Base-by-base conservation (phyloP, 2,888 invertebrate genomes). In the Folsomia manolachei region DNA sequence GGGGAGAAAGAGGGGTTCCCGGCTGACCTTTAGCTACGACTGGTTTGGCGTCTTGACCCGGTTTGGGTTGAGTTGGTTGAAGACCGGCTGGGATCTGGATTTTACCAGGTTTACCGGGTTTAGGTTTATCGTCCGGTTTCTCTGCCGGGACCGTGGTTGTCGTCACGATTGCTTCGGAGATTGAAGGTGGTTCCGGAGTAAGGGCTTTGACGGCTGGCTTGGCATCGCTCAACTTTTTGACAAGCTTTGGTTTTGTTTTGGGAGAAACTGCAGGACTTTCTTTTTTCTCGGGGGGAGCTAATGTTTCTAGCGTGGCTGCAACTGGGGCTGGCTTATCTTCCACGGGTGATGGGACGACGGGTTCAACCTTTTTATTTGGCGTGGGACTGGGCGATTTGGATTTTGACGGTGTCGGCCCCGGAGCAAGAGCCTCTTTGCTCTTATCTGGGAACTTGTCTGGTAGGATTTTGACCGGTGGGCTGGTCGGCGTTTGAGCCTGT, bases 1-100 rank as follows among this genome's bases (percentile, higher is more conserved):
- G 64, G 27, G 73, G 11, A 23, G 69, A 27, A 19, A 68, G 26
- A 21, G 70, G 23, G 19, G 76, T 39, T 67, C 67, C 53, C 63
- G 77, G 71, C 71, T 75, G 78, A 27, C 77, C 81, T 69, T 71
- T 72, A 0, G 75, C 63, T 1, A 80, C 74, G 78, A 80, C 77
- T 56, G 77, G 69, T 1, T 75, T 79, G 26, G 74, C 62, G 27
- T 77, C 75, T n/a, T 78, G 75, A 18, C 73, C 78, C 9, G 62
- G 63, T 27, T 73, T 75, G 0, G 79, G 79, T 61, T 66, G 71
- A 60, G 79, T 79, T n/a, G 78, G 27, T 83, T 88, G 88, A 68
- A 87, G 88, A 73, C 86, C 86, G 82, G 65, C 82, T 82, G 81
- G 80, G 27, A 82, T 83, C 27, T 84, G 83, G 39, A 72, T 27